phyloP scores from a whole-genome alignment of 2,797 vertebrate genomes.

The Pagetopsis macropterus region DNA sequence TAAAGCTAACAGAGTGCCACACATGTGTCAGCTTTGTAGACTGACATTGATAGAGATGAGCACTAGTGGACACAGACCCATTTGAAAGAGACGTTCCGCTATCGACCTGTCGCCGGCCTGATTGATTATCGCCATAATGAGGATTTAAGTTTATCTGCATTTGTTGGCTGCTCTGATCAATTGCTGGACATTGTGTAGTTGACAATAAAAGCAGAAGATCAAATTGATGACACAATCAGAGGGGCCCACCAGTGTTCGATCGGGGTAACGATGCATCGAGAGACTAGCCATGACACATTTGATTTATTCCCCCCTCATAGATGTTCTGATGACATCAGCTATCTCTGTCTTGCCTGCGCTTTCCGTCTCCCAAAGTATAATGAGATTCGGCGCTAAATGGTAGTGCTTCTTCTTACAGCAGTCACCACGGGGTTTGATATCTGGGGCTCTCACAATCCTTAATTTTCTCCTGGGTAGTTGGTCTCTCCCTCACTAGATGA shows the following conservation, averaged over 20 bases:
- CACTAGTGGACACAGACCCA: slow-evolving; percentile 52
- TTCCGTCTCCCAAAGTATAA: slow-evolving; percentile 71
- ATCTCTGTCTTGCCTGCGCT: slow-evolving; percentile 56
- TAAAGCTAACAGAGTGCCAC: slow-evolving; percentile 9
- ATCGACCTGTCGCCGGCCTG: slow-evolving; percentile 71
- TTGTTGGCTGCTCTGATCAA: slow-evolving; percentile 78
- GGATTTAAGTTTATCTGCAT: slow-evolving; percentile 80
- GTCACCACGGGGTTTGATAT: slow-evolving; percentile 82
- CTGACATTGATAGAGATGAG: slow-evolving; percentile 70
- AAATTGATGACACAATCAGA: slow-evolving; percentile 81
- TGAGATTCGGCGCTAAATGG: slow-evolving; percentile 82
- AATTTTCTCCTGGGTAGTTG: slow-evolving; percentile 84
- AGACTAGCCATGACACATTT: slow-evolving; percentile 71
- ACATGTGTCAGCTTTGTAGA: slow-evolving; percentile 16
- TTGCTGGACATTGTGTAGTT: slow-evolving; percentile 79
- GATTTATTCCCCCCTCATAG: slow-evolving; percentile 79
- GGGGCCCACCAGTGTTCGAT: slow-evolving; percentile 71
- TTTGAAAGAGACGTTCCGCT: slow-evolving; percentile 66
- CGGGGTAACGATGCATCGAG: slow-evolving; percentile 73
- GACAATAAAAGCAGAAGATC: slow-evolving; percentile 83
- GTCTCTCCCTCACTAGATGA: slow-evolving; percentile 79
- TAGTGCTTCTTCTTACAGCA: slow-evolving; percentile 72
- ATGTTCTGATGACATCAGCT: slow-evolving; percentile 80
- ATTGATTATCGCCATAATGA: slow-evolving; percentile 83
- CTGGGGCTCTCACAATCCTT: slow-evolving; percentile 82